These are phyloP conservation scores for Aegotheles bennettii DNA, from an alignment of 2,113 vertebrate genomes.

Conservation along the genomic window DNA sequence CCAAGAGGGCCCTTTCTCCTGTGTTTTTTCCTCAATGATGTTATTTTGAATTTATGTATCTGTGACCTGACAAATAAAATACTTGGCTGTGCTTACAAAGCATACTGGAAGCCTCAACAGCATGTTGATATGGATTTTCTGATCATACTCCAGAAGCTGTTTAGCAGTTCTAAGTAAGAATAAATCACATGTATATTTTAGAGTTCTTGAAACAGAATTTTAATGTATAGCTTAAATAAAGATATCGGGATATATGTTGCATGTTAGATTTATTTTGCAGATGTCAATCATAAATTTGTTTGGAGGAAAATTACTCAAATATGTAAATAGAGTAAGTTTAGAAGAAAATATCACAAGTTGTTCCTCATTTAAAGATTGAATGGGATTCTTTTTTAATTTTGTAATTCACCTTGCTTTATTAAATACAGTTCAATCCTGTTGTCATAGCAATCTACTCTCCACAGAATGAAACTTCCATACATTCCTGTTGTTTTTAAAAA, in stretches of 20 bases:
- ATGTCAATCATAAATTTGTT: neutral
- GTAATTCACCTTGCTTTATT: slow-evolving; percentile 3
- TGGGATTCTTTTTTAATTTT: neutral
- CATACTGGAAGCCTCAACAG: neutral
- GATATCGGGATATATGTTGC: neutral
- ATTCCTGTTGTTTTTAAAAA: neutral
- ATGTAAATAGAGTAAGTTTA: neutral
- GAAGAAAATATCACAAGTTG: neutral
- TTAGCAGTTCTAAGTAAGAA: neutral
- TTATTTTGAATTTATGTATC: neutral
- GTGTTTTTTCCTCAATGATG: too few relatives aligned
- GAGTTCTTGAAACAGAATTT: neutral
- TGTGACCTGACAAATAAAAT: neutral
- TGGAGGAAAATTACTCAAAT: neutral
- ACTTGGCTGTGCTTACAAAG: neutral
- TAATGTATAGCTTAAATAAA: neutral
- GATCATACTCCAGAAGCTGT: neutral
- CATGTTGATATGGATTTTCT: neutral
- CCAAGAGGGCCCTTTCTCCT: neutral
- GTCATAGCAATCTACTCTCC: neutral
- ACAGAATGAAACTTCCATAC: neutral
- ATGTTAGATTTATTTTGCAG: neutral
- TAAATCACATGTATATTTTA: neutral
- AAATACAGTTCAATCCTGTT: neutral
- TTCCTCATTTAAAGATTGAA: neutral